Conservation (phyloP, 2,113 vertebrate species). For the Notothenia rossii region DNA sequence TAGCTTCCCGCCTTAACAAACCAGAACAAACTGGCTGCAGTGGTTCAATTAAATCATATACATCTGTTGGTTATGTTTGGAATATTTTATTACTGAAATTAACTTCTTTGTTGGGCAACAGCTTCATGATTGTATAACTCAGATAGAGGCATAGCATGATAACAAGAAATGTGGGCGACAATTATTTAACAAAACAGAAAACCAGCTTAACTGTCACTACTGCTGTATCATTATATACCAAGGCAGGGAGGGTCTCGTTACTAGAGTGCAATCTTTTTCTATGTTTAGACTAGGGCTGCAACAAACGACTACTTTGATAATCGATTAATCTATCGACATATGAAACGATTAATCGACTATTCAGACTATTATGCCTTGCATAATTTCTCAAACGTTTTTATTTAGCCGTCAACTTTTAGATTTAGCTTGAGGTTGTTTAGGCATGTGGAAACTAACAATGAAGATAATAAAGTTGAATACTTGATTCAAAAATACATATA, state of each 20-base stretch:
- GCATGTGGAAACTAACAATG: no score
- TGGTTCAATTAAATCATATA: background rate
- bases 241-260: background rate
- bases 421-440: no score
- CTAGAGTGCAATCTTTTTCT: conserved; percentile 5
- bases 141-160: background rate
- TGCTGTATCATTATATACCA: background rate
- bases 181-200: background rate
- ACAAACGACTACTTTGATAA: no score
- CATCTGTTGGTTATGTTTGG: background rate
- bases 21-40: background rate
- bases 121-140: background rate
- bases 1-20: conserved; percentile 42
- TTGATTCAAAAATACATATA: no score
- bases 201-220: background rate
- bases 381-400: no score
- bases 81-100: background rate
- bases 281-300: conserved; percentile 4
- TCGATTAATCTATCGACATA: no score
- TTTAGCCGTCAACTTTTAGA: no score
- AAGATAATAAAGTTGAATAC: no score
- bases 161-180: background rate
- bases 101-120: background rate
- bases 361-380: no score
- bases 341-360: no score